Base-by-base conservation (phyloP, 2,888 invertebrate genomes). In the Drosophila subquinaria region DNA sequence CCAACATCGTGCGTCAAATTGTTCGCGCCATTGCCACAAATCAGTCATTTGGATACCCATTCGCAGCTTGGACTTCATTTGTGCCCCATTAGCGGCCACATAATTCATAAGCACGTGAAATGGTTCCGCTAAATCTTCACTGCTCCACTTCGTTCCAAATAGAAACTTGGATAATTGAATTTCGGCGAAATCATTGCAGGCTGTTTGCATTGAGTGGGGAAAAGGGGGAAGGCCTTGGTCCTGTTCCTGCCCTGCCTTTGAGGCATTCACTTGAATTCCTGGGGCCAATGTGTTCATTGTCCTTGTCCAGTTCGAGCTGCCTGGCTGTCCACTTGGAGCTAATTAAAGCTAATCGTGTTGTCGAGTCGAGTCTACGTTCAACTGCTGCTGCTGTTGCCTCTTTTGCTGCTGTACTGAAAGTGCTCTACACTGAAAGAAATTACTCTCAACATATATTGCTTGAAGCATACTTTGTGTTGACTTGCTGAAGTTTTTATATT, bases 271-370 rank as follows among this genome's bases (percentile, higher is more conserved):
- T 69, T 63, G 73, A 69, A 82, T 85, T 82, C 68, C 85, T 86
- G 68, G 68, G 70, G 45, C 57, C 64, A 81, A 81, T 83, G 77
- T 70, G 77, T 67, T 59, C 74, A 76, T 73, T 69, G 69, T 62
- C 70, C 77, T 77, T 62, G 72, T 55, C 66, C 80, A 62, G 55
- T 61, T 63, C 63, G 45, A 66, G 71, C 33, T 66, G 76, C 60
- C 64, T 65, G 51, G 30, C 20, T 73, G 73, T 68, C 67, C 77
- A 80, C 69, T 79, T 72, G 59, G 52, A 72, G 85, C 73, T 75
- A 84, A 83, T 77, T 75, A 80, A 86, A 79, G 81, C 89, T 79
- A 84, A 83, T 86, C 83, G 79, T 70, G 72, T 73, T 73, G 76
- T 78, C 71, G 67, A 78, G 61, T 71, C 59, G 63, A 66, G 56